A percentile compares a stretch with the other conserved stretches of the same genome.
phyloP scores from a whole-genome alignment of 2,797 vertebrate genomes.

The Lophura swinhoii region DNA sequence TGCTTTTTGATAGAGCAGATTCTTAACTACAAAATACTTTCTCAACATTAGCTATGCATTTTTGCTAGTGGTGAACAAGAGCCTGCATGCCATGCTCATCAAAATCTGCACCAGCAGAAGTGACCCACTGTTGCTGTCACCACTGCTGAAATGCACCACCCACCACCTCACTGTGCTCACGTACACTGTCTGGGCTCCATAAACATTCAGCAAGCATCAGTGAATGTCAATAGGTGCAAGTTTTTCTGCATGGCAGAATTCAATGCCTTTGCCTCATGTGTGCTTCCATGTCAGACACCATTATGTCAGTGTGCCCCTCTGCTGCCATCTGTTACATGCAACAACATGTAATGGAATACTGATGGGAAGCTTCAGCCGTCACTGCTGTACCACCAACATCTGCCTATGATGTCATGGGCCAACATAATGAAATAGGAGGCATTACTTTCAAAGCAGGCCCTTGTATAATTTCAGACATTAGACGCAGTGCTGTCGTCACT shows the following conservation, averaged over 20 bases:
- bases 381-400: not conserved
- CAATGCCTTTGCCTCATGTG: not conserved
- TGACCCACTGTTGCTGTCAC: not conserved
- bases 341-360: not conserved
- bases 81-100: not conserved
- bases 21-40: not conserved
- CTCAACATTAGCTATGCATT: not conserved
- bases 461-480: not conserved
- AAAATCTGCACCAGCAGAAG: not conserved
- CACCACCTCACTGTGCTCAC: not conserved
- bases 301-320: not conserved
- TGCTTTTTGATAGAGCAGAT: not conserved
- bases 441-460: not conserved
- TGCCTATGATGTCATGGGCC: not conserved
- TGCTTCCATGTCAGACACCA: not conserved
- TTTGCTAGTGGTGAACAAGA: not conserved
- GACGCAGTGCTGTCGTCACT: rapidly evolving
- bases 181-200: not conserved
- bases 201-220: not conserved
- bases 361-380: not conserved
- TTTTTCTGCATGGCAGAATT: not conserved
- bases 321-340: not conserved
- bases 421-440: not conserved
- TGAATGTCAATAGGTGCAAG: not conserved
- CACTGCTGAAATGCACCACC: not conserved